phyloP scores from a whole-genome alignment of 2,888 invertebrate genomes.

The Polylopha cassiicola region DNA sequence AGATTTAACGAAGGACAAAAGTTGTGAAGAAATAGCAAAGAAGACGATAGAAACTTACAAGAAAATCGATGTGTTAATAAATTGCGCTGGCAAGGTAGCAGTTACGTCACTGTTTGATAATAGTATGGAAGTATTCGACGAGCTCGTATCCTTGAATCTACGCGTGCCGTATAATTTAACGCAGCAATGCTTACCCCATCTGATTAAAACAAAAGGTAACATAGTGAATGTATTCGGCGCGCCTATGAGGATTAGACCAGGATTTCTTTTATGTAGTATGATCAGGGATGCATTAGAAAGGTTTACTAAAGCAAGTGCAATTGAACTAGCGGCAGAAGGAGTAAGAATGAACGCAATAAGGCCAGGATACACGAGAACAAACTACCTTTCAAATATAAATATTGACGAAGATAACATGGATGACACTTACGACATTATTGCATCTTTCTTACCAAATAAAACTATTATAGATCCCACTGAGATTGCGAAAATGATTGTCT shows the following conservation, averaged over 20 bases:
- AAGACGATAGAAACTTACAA: conserved; percentile 24
- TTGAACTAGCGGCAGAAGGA: conserved; percentile 21
- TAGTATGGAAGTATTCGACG: conserved; percentile 23
- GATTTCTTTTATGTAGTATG: conserved; percentile 20
- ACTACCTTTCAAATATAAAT: conserved; percentile 23
- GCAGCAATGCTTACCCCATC: conserved; percentile 23
- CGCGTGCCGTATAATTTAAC: conserved; percentile 25
- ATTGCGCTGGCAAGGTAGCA: conserved; percentile 25
- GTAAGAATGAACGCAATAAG: conserved; percentile 25
- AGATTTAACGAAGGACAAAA: conserved; percentile 19
- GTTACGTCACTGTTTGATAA: conserved; percentile 23
- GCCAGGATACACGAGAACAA: conserved; percentile 23
- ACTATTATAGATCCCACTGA: conserved; percentile 23
- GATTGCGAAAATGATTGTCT: conserved; percentile 24
- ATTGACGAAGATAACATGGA: conserved; percentile 18
- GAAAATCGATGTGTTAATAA: conserved; percentile 25
- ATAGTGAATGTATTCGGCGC: conserved; percentile 28
- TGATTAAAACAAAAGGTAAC: conserved; percentile 26
- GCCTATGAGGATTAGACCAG: conserved; percentile 17
- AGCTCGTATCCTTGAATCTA: conserved; percentile 24
- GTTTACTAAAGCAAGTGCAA: conserved; percentile 23
- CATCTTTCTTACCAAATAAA: conserved; percentile 12
- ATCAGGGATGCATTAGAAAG: conserved; percentile 26
- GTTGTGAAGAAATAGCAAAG: conserved; percentile 21
- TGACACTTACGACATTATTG: conserved; percentile 13